These are phyloP conservation scores for Alsophila aescularia DNA, from an alignment of 2,888 invertebrate species.

Conservation along the genomic window DNA sequence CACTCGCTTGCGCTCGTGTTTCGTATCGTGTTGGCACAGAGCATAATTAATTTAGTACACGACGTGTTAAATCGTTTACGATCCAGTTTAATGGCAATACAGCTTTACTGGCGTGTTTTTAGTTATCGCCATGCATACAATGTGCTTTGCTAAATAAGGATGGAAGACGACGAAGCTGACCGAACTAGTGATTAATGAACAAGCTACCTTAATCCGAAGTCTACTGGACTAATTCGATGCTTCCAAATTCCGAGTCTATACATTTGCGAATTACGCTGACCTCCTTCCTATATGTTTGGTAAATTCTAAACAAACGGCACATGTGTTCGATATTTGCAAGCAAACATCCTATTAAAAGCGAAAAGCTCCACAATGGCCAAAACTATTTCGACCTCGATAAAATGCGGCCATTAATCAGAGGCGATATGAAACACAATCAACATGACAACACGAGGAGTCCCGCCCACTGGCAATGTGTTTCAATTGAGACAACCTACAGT, in stretches of 20 bases:
- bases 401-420: slow-evolving; percentile 38
- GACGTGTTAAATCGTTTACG: slow-evolving; percentile 40
- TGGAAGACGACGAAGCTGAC: slow-evolving; percentile 44
- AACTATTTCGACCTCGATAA: slow-evolving; percentile 36
- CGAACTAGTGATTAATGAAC: slow-evolving; percentile 42
- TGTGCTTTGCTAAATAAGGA: slow-evolving; percentile 44
- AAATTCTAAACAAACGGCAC: slow-evolving; percentile 19
- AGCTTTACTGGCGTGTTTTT: slow-evolving; percentile 33
- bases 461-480: slow-evolving; percentile 62
- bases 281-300: not conserved
- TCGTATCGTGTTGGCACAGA: slow-evolving; percentile 37
- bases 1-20: slow-evolving; percentile 38
- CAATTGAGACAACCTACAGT: slow-evolving; percentile 64
- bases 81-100: slow-evolving; percentile 30
- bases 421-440: slow-evolving; percentile 39
- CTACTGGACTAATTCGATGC: slow-evolving; percentile 14
- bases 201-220: slow-evolving; percentile 30
- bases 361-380: slow-evolving; percentile 22
- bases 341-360: slow-evolving; percentile 20
- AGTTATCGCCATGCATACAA: slow-evolving; percentile 41
- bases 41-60: slow-evolving; percentile 35
- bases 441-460: slow-evolving; percentile 47
- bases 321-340: slow-evolving; percentile 17
- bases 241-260: slow-evolving; percentile 11
- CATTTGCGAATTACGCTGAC: slow-evolving; percentile 1